These are phyloP conservation scores for Fragum sueziense DNA, from an alignment of 2,888 invertebrate genomes.

Conservation along the genomic window DNA sequence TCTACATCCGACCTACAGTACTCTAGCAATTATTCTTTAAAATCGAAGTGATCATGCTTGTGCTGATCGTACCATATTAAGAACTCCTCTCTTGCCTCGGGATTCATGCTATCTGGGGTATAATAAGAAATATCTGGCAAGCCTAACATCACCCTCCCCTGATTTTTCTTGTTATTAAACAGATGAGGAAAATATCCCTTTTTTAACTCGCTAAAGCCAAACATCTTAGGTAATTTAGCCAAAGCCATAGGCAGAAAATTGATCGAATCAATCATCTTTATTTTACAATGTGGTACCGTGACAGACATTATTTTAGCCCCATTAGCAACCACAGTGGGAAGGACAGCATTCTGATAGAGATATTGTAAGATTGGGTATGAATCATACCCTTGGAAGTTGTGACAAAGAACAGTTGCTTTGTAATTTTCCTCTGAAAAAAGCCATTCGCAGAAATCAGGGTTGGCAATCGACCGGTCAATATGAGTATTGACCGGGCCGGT, in stretches of 20 bases:
- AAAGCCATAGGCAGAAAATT: constrained; percentile 56
- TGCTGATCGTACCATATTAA: constrained; percentile 44
- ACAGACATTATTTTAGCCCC: constrained; percentile 46
- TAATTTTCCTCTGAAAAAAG: constrained; percentile 38
- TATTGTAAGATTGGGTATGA: constrained; percentile 51
- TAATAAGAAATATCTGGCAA: constrained; percentile 36
- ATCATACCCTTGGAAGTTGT: constrained; percentile 45
- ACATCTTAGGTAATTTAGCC: constrained; percentile 46
- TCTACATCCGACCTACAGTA: constrained; percentile 48
- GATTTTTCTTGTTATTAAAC: constrained; percentile 36
- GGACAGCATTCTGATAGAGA: constrained; percentile 39
- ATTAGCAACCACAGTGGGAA: constrained; percentile 40
- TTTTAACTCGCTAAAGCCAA: constrained; percentile 45
- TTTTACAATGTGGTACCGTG: constrained; percentile 31
- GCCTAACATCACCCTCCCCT: constrained; percentile 20
- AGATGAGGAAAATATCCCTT: constrained; percentile 55
- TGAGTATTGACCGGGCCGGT: too few species aligned
- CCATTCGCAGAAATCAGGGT: too few species aligned
- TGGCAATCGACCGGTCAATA: too few species aligned
- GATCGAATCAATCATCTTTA: constrained; percentile 50
- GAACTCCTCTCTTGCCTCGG: constrained; percentile 32
- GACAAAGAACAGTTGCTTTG: constrained; percentile 25
- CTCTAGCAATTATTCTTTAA: constrained; percentile 35
- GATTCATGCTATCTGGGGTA: constrained; percentile 44
- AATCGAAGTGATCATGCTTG: constrained; percentile 34